phyloP scores from a whole-genome alignment of 2,113 vertebrate genomes.

The Microtus montanus region DNA sequence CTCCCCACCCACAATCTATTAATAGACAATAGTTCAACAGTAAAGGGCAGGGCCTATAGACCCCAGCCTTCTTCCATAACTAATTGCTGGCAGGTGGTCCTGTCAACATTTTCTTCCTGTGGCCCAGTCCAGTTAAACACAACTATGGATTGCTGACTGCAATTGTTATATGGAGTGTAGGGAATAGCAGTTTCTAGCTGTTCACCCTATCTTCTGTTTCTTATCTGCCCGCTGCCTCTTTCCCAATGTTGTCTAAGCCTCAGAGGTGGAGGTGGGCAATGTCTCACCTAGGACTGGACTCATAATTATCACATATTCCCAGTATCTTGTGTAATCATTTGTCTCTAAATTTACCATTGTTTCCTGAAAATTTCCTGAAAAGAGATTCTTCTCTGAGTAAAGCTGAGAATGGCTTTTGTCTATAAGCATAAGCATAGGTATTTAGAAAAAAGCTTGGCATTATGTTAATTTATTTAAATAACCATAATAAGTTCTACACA shows the following conservation, averaged over 20 bases:
- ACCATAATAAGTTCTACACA: not conserved
- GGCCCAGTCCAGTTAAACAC: not conserved
- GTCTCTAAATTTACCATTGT: not conserved
- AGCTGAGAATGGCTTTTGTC: not conserved
- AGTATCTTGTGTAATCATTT: not conserved
- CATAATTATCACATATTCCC: not conserved
- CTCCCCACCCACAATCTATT: not conserved
- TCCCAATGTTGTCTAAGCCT: not conserved
- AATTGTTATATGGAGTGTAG: not conserved
- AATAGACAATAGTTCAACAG: not conserved
- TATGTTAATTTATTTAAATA: not conserved
- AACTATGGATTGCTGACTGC: not conserved
- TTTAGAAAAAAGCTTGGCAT: not conserved
- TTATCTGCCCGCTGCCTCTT: not conserved
- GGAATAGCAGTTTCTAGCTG: not conserved
- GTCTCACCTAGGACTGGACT: not conserved
- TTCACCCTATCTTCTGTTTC: not conserved
- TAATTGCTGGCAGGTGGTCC: not conserved
- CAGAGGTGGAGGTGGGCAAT: not conserved
- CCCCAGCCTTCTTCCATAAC: not conserved
- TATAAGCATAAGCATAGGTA: not conserved
- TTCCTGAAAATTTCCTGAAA: not conserved
- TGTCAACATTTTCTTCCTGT: not conserved
- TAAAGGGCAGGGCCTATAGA: not conserved
- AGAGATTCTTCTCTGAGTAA: not conserved